These are phyloP conservation scores for Polyodon spathula DNA, from an alignment of 2,113 vertebrate species.

Conservation along the genomic window DNA sequence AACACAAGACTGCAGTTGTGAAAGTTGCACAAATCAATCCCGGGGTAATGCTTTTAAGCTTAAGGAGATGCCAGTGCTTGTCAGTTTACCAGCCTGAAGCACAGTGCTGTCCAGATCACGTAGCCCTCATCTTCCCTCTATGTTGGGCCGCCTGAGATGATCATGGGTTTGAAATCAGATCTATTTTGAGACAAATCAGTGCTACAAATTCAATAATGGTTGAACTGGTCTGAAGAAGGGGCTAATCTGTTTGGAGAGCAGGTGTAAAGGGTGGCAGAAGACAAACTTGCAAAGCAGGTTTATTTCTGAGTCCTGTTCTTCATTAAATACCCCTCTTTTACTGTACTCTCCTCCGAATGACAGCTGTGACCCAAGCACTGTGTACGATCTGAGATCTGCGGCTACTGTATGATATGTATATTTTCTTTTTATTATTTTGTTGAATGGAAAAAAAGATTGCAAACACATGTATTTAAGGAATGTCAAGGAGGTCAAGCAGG, in stretches of 20 bases:
- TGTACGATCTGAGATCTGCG: background rate
- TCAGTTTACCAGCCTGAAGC: no score
- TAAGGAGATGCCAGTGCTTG: no score
- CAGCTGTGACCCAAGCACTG: background rate
- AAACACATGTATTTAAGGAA: background rate
- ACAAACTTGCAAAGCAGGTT: background rate
- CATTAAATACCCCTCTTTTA: background rate
- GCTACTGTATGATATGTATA: background rate
- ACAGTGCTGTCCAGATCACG: no score
- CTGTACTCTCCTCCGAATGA: background rate
- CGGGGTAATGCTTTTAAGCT: no score
- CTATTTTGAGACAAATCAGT: constrained; percentile 4
- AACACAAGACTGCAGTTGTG: no score
- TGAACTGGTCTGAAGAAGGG: background rate
- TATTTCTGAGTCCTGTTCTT: background rate
- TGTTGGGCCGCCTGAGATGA: background rate
- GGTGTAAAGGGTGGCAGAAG: background rate
- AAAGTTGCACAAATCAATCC: no score
- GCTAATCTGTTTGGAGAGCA: background rate
- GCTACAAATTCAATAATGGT: constrained; percentile 2
- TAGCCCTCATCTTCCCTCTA: background rate
- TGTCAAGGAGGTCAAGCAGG: constrained; percentile 8
- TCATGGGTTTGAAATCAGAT: constrained; percentile 5
- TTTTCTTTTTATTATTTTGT: background rate
- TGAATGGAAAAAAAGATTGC: background rate